Percentiles rank a stretch among this genome's conserved stretches.
phyloP scores from a whole-genome alignment of 1,140 invertebrate genomes.

The Elymnias hypermnestra region DNA sequence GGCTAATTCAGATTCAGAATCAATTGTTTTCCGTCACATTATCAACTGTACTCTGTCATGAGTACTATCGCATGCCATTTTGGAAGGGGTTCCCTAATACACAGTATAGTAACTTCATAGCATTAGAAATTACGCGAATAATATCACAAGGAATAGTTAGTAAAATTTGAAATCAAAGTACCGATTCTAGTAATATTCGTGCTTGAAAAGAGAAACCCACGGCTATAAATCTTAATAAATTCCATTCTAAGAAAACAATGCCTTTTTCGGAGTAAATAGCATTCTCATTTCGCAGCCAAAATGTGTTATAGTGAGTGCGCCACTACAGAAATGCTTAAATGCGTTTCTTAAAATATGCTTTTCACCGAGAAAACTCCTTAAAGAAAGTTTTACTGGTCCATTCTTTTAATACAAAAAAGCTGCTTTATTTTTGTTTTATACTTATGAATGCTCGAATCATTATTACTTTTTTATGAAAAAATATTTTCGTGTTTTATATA shows the following conservation, averaged over 20 bases:
- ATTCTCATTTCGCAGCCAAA: slow-evolving; percentile 25
- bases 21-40: no score
- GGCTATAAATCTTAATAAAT: no score
- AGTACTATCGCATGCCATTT: no score
- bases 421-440: slow-evolving; percentile 6
- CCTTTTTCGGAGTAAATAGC: slow-evolving; percentile 21
- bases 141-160: no score
- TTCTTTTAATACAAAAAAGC: slow-evolving; percentile 9
- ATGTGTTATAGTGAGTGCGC: slow-evolving; percentile 23
- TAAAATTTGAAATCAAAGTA: no score
- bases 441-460: slow-evolving; percentile 3
- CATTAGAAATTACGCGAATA: no score
- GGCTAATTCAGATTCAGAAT: no score
- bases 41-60: no score
- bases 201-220: no score
- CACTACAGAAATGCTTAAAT: slow-evolving; percentile 18
- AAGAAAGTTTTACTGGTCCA: slow-evolving; percentile 17
- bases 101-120: no score
- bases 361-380: slow-evolving; percentile 11
- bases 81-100: no score
- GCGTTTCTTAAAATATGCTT: slow-evolving; percentile 15
- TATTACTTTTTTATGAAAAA: background rate
- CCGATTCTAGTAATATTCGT: no score
- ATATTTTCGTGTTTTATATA: background rate
- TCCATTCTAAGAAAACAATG: slow-evolving; percentile 25